These are phyloP conservation scores for Allacma fusca DNA, from an alignment of 2,888 invertebrate species.

Conservation along the genomic window DNA sequence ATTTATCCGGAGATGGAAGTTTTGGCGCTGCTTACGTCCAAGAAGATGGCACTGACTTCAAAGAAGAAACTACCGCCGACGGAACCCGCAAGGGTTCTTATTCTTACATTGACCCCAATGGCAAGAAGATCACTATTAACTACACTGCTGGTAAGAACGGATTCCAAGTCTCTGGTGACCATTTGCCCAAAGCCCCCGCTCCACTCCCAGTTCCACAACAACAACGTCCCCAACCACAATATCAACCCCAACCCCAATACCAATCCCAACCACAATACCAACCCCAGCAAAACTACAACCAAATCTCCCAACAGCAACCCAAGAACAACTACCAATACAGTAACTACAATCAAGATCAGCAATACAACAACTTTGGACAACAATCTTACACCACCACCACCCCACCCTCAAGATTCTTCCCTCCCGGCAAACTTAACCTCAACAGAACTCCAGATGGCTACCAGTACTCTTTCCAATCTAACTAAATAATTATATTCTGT, in stretches of 20 bases:
- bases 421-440: constrained; percentile 84
- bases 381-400: constrained; percentile 70
- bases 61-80: constrained; percentile 70
- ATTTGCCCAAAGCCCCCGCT: constrained; percentile 69
- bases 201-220: constrained; percentile 35
- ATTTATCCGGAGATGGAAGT: constrained; percentile 82
- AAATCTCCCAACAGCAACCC: constrained; percentile 60
- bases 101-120: constrained; percentile 84
- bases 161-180: constrained; percentile 82
- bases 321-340: neutral
- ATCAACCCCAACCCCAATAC: constrained; percentile 68
- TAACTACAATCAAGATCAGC: neutral
- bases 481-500: too few species aligned
- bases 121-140: constrained; percentile 79
- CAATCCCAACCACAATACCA: constrained; percentile 65
- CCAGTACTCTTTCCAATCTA: constrained; percentile 76
- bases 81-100: constrained; percentile 84
- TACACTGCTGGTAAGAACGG: constrained; percentile 82
- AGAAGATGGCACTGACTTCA: constrained; percentile 80
- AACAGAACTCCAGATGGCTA: constrained; percentile 88
- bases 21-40: constrained; percentile 87
- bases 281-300: too few species aligned
- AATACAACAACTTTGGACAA: neutral
- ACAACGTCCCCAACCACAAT: constrained; percentile 64
- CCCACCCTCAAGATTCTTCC: constrained; percentile 78